Percentiles rank a stretch among this genome's conserved stretches.
These are phyloP conservation scores for Vultur gryphus DNA, from an alignment of 2,797 vertebrate species.

Conservation along the genomic window DNA sequence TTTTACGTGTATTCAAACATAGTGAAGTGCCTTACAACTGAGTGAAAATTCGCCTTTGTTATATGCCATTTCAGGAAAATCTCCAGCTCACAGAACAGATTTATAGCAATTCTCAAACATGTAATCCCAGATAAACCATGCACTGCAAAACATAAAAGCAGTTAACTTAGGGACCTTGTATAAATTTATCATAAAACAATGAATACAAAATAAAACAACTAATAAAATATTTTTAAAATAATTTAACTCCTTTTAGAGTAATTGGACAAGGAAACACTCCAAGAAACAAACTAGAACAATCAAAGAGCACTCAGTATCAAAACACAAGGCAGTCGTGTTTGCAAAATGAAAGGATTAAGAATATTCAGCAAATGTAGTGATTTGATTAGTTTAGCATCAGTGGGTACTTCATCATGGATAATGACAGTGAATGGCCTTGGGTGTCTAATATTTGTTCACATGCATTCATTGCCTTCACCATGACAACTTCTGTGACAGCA, in stretches of 20 bases:
- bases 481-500: not conserved
- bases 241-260: not conserved
- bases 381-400: slow-evolving; percentile 14
- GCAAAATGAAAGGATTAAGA: not conserved
- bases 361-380: not conserved
- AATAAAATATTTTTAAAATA: not conserved
- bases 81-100: not conserved
- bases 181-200: not conserved
- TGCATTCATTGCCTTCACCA: not conserved
- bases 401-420: not conserved
- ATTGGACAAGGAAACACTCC: not conserved
- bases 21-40: not conserved
- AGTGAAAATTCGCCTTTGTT: not conserved
- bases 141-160: not conserved
- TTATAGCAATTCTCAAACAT: not conserved
- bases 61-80: not conserved
- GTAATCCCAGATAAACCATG: not conserved
- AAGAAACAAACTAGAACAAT: not conserved
- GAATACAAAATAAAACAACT: not conserved
- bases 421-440: not conserved
- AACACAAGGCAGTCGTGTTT: not conserved
- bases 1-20: not conserved
- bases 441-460: not conserved
- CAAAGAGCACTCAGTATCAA: not conserved
- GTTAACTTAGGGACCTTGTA: not conserved